Evolutionary conservation across 2,888 invertebrate genomes (phyloP).

Genomic region (Sphaerophoria rueppellii): DNA sequence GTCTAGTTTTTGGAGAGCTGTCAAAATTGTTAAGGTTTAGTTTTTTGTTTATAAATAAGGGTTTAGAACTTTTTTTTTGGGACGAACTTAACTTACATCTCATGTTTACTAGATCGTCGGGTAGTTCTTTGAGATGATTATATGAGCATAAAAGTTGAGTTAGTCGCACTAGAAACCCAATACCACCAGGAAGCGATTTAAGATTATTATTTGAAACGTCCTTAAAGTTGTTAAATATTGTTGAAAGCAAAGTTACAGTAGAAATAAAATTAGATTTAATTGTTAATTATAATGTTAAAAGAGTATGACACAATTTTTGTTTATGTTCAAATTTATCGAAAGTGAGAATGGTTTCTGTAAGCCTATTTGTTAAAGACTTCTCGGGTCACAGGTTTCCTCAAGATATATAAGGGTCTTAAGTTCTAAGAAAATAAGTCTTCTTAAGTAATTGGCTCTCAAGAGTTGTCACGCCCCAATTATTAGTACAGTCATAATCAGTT

Average conservation of each 20-base stretch:
- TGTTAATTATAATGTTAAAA: neutral
- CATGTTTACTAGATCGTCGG: slow-evolving; percentile 91
- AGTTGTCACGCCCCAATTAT: no score
- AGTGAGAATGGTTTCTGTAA: no score
- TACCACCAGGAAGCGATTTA: slow-evolving; percentile 88
- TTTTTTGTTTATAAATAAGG: neutral
- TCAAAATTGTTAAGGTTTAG: neutral
- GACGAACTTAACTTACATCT: slow-evolving; percentile 85
- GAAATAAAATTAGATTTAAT: neutral
- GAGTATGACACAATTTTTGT: no score
- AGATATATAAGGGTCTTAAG: no score
- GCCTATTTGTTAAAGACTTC: no score
- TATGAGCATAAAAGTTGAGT: slow-evolving; percentile 88
- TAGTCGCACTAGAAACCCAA: slow-evolving; percentile 92
- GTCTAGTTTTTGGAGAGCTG: slow-evolving; percentile 87
- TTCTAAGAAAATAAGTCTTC: no score
- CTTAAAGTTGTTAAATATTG: slow-evolving; percentile 81
- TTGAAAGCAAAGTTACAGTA: no score
- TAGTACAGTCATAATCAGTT: no score
- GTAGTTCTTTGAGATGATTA: slow-evolving; percentile 89
- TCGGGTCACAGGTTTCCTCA: no score
- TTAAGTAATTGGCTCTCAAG: no score
- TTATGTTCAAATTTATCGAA: no score
- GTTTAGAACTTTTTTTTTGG: neutral
- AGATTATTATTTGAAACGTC: slow-evolving; percentile 91